phyloP scores from a whole-genome alignment of 2,113 vertebrate species.

The Sula dactylatra region DNA sequence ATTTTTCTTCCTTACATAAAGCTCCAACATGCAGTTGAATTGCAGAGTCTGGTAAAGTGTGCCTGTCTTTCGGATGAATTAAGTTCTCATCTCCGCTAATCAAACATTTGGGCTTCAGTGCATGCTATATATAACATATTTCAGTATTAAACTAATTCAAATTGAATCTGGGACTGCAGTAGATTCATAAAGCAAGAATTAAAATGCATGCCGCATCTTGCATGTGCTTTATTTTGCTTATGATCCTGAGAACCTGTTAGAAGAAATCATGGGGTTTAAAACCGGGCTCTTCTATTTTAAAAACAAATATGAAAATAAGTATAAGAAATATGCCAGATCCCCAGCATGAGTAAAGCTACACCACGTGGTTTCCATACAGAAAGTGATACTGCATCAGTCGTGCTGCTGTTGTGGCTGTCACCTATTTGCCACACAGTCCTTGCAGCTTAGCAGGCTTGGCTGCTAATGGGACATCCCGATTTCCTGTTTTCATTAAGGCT shows the following conservation, averaged over 20 bases:
- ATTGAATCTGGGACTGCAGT: background rate
- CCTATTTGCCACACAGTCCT: fast-evolving
- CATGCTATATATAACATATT: background rate
- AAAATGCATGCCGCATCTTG: background rate
- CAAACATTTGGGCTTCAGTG: background rate
- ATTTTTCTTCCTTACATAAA: background rate
- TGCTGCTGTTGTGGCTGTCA: background rate
- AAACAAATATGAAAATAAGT: background rate
- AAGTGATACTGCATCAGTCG: background rate
- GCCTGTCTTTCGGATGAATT: background rate
- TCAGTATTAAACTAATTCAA: background rate
- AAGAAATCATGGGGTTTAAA: background rate
- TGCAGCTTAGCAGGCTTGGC: background rate
- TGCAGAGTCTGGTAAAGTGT: background rate
- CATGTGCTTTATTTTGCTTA: background rate
- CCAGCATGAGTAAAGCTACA: background rate
- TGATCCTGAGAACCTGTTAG: background rate
- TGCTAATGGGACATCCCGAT: background rate
- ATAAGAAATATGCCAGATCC: background rate
- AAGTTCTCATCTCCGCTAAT: background rate
- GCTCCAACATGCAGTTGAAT: background rate
- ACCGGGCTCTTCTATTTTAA: background rate
- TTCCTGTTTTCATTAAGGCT: background rate
- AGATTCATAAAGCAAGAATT: background rate
- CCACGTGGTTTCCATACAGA: slow-evolving; percentile 12